Evolutionary conservation across 2,113 vertebrate genomes (phyloP), one percentile per base, ranked within the genome.

Genomic region (Naja naja): DNA sequence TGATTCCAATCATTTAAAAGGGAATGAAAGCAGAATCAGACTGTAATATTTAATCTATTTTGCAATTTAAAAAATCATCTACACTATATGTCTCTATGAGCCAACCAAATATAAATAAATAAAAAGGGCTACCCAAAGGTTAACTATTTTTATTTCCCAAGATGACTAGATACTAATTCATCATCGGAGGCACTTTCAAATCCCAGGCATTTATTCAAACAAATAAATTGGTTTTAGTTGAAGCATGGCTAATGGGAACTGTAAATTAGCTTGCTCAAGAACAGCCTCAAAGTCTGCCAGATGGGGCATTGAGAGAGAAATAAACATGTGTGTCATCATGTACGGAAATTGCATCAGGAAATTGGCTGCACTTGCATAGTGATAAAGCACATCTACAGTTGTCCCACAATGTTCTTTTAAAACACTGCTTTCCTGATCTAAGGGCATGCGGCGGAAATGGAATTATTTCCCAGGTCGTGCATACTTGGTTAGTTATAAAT

Each of bases 131-230:
- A 93, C 58, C 14, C 85, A 93, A 95, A 91, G 39, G 88, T 58
- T 95, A 91, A 86, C 92, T 93, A 91, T 94, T 90, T 94, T 96
- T 97, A 95, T 95, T 94, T 95, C 87, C 94, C 93, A 91, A 94
- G 85, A 94, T 95, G 93, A 95, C 95, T 95, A 93, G 95, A 95
- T 58, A 94, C 92, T 95, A 69, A 45, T 91, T 92, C 93, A 93
- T 94, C 89, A 92, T 89, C 89, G 69, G 85, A 30, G 88, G 45
- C 90, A 96, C 93, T 93, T 96, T 96, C 89, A 95, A 92, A 95
- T 93, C 91, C 90, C 87, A 94, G 74, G 85, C 89, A 91, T 85
- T 90, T 96, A 96, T 94, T 96, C 89, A 94, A 95, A 94, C 91
- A 94, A 91, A 94, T 93, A 58, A 93, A 92, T 7, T 94, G 91